Evolutionary conservation across 2,797 vertebrate species (phyloP).

Genomic region (Artibeus jamaicensis): DNA sequence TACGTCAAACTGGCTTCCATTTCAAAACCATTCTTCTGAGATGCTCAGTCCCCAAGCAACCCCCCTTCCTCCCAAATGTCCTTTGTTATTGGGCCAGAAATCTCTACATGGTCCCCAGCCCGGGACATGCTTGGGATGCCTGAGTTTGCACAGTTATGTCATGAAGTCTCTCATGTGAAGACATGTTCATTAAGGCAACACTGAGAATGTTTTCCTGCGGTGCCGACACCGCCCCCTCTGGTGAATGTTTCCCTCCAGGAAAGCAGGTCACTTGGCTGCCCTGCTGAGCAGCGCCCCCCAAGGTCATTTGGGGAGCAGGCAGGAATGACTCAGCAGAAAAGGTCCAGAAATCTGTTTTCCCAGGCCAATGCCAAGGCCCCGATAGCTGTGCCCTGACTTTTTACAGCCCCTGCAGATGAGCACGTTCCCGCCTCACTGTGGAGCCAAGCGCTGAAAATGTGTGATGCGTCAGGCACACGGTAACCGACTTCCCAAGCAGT

Average conservation of each 20-base stretch:
- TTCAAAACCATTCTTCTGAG: slow-evolving; percentile 16
- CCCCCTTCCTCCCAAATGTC: background rate
- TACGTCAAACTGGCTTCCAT: background rate
- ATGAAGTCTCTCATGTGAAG: slow-evolving; percentile 13
- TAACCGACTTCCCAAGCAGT: slow-evolving; percentile 67
- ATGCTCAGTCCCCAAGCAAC: background rate
- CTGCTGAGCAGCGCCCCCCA: background rate
- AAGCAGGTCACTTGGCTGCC: slow-evolving; percentile 47
- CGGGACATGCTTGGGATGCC: background rate
- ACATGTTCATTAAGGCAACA: slow-evolving; percentile 5
- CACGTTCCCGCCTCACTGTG: slow-evolving; percentile 63
- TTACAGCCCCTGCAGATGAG: slow-evolving; percentile 56
- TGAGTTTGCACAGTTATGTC: slow-evolving; percentile 32
- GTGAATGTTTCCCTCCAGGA: too few relatives aligned
- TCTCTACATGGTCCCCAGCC: background rate
- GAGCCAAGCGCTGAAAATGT: slow-evolving; percentile 65
- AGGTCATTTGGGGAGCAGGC: background rate
- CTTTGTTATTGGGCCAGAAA: slow-evolving; percentile 22
- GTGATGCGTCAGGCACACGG: slow-evolving; percentile 42
- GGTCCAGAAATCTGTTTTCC: slow-evolving; percentile 67
- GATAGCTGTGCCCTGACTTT: slow-evolving; percentile 50
- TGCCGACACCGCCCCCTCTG: background rate
- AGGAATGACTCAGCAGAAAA: slow-evolving; percentile 68
- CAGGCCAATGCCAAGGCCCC: slow-evolving; percentile 52
- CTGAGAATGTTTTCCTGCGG: background rate